phyloP scores from a whole-genome alignment of 2,113 vertebrate species.

The Choloepus hoffmanni region DNA sequence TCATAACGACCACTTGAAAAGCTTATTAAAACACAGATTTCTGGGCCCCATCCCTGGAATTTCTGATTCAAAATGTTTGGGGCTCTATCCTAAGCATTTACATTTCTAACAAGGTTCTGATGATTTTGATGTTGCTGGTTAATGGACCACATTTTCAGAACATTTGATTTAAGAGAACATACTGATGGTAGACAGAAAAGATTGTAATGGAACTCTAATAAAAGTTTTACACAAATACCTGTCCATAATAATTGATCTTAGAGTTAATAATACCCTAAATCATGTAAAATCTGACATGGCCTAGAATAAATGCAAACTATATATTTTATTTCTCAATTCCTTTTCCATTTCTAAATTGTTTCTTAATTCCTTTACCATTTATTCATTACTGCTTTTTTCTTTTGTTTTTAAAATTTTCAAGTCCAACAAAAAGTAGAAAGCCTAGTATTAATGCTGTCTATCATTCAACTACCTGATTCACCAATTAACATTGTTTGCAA shows the following conservation, averaged over 20 bases:
- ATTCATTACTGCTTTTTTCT: not conserved
- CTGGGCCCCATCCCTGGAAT: not conserved
- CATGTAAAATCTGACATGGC: not conserved
- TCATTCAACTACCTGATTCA: not conserved
- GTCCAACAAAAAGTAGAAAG: not conserved
- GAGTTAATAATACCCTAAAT: not conserved
- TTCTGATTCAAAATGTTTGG: not conserved
- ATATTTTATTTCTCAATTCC: not conserved
- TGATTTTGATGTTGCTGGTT: not conserved
- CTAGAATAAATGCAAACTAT: not conserved
- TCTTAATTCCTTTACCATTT: not conserved
- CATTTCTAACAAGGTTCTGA: not conserved
- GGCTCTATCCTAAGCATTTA: not conserved
- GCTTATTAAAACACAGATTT: not conserved
- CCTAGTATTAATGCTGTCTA: not conserved
- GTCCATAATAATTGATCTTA: not conserved
- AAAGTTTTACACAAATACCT: not conserved
- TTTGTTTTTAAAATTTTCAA: conserved; percentile 14
- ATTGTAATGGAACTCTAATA: not conserved
- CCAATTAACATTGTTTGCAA: not conserved
- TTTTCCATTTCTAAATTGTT: too few species aligned
- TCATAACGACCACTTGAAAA: not conserved
- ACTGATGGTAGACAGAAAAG: not conserved
- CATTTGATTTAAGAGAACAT: not conserved
- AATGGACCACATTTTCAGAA: not conserved